Conservation (phyloP, 1,140 invertebrate genomes). For the Brachionus asplanchnoidis region DNA sequence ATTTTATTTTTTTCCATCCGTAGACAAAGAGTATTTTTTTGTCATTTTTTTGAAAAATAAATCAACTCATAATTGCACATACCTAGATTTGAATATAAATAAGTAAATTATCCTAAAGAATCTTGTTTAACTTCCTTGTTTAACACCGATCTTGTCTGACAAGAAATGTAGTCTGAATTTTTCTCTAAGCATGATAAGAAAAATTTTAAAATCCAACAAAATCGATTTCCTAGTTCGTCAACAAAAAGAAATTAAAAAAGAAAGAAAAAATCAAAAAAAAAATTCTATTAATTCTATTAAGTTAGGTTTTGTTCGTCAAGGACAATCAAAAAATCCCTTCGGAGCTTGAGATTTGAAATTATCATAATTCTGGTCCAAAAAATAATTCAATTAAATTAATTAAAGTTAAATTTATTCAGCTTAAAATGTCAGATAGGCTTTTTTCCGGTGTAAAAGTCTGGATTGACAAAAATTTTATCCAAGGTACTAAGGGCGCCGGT, state of each 20-base stretch:
- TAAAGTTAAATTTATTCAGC: not conserved
- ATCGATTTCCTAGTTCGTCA: not conserved
- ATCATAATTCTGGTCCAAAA: not conserved
- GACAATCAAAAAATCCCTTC: not conserved
- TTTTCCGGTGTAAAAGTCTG: conserved; percentile 7
- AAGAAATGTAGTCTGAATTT: not conserved
- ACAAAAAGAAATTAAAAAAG: not conserved
- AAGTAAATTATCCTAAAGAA: not conserved
- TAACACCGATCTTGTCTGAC: not conserved
- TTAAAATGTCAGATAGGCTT: not conserved
- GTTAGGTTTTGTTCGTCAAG: not conserved
- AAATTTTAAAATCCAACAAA: not conserved
- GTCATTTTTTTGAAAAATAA: too few relatives aligned
- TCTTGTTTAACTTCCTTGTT: not conserved
- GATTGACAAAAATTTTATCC: conserved; percentile 35
- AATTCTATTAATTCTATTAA: not conserved
- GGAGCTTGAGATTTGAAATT: not conserved
- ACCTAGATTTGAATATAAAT: not conserved
- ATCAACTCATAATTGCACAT: too few relatives aligned
- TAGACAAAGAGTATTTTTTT: too few relatives aligned
- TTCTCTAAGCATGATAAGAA: not conserved
- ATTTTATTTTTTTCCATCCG: too few relatives aligned
- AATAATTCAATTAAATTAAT: not conserved
- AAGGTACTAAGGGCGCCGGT: not conserved
- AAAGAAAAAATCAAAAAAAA: not conserved